Evolutionary conservation across 1,140 invertebrate species (phyloP), one percentile per base, ranked within the genome.

Genomic region (Drosophila aff.): DNA sequence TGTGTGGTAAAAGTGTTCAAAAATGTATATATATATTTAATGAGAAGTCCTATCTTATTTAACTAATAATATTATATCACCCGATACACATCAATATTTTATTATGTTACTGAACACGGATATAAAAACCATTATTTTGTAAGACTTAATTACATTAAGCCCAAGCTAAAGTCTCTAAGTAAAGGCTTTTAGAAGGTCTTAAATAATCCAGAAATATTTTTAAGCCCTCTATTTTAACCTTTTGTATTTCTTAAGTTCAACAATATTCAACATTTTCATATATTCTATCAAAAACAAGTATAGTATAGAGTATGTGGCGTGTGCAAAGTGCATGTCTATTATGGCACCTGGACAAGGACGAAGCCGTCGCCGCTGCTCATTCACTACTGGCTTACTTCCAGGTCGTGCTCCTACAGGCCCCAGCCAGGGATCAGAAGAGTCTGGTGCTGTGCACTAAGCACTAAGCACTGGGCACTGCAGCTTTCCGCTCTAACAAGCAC

Each of bases 371-470:
- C 31, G 49, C 57, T 69, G 64, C 69, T 79, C 83, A 83, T 85
- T 90, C 85, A 90, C 85, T 80, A 80, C 85, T 84, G 82, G 86
- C 86, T 79, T 90, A 91, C 85, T 85, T 90, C 73, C 66, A 84
- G 50, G 47, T 46, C 72, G 65, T 28, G 4, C 38, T 64, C 41
- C 59, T 38, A 38, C 43, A 47, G 61, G 23, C 11, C 40, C 21
- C 28, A 40, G 36, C 40, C 71, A 44, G 40, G 21, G 50, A 44
- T 40, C 44, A 68, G 46, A 28, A 57, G 64, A 31, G 63, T 68
- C 47, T 69, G 59, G 46, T 26, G 59, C 53, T 58, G 63, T 69
- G 43, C n/a, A 49, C 23, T 49, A 21, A n/a, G 8, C 55, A n/a
- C 47, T 52, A 7, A 3, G n/a, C 8, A n/a, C 47, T 28, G 50